Evolutionary conservation across 2,113 vertebrate genomes (phyloP).

Genomic region (Cepphus grylle): DNA sequence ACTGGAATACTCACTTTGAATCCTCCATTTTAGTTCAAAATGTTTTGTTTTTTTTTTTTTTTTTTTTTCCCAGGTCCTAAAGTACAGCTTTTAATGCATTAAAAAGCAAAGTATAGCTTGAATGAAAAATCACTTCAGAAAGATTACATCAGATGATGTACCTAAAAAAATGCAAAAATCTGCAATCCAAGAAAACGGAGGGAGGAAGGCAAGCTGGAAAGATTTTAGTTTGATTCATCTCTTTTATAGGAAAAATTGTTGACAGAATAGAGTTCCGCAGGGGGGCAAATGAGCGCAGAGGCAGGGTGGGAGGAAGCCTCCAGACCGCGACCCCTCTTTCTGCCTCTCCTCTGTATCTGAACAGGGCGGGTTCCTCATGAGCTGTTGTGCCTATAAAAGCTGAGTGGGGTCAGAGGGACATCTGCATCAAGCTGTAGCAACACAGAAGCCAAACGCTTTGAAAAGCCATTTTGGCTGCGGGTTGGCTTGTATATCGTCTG

Average conservation of each 20-base stretch:
- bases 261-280: neutral
- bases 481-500: neutral
- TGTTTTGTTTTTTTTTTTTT: too few species aligned
- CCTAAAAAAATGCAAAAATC: neutral
- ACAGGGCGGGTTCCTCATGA: neutral
- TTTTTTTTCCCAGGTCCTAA: neutral
- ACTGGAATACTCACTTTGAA: neutral
- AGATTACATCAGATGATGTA: neutral
- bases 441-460: neutral
- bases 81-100: neutral
- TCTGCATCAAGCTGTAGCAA: neutral
- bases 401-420: neutral
- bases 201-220: neutral
- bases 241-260: neutral
- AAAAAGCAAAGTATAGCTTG: neutral
- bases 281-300: neutral
- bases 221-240: neutral
- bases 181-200: neutral
- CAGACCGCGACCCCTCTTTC: neutral
- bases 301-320: neutral
- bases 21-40: neutral
- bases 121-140: neutral
- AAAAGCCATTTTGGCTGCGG: neutral
- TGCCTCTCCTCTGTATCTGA: neutral
- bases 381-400: neutral